Evolutionary conservation across 2,797 vertebrate species (phyloP).

Genomic region (Ctenopoma multispine): DNA sequence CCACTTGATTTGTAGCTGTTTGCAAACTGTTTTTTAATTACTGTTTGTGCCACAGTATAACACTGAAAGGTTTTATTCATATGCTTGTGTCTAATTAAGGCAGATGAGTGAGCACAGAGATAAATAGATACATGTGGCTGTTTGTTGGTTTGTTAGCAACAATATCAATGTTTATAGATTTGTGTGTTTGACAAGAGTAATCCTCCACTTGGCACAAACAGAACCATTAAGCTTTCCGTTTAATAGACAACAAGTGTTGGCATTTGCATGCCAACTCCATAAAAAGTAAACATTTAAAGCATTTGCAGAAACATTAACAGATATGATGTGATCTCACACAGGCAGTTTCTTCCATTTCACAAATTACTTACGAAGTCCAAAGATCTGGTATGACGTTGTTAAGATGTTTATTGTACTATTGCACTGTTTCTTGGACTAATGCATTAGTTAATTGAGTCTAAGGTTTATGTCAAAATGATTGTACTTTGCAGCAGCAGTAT

Average conservation of each 20-base stretch:
- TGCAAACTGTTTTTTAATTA: conserved; percentile 2
- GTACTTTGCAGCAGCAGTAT: too few relatives aligned
- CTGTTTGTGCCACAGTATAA: neutral
- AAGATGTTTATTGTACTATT: too few relatives aligned
- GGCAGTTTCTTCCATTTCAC: conserved; percentile 6
- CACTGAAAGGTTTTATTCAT: conserved; percentile 20
- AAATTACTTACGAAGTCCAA: conserved; percentile 8
- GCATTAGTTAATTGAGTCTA: too few relatives aligned
- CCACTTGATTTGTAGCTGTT: neutral
- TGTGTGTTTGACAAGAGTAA: conserved; percentile 30
- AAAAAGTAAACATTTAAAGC: conserved; percentile 25
- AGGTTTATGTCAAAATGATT: too few relatives aligned
- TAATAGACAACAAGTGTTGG: neutral
- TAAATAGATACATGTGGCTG: conserved; percentile 44
- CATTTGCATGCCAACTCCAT: conserved; percentile 1
- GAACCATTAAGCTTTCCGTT: conserved; percentile 9
- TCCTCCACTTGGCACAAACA: conserved; percentile 35
- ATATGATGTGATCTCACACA: conserved; percentile 1
- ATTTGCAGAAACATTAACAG: conserved; percentile 25
- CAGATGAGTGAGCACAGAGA: conserved; percentile 24
- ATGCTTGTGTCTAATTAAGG: conserved; percentile 31
- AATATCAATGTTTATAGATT: conserved; percentile 15
- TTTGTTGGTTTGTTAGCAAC: conserved; percentile 15
- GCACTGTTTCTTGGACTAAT: too few relatives aligned
- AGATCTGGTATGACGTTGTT: too few relatives aligned